Base-by-base conservation (phyloP, 2,888 invertebrate species). In the Dendrolimus houi region DNA sequence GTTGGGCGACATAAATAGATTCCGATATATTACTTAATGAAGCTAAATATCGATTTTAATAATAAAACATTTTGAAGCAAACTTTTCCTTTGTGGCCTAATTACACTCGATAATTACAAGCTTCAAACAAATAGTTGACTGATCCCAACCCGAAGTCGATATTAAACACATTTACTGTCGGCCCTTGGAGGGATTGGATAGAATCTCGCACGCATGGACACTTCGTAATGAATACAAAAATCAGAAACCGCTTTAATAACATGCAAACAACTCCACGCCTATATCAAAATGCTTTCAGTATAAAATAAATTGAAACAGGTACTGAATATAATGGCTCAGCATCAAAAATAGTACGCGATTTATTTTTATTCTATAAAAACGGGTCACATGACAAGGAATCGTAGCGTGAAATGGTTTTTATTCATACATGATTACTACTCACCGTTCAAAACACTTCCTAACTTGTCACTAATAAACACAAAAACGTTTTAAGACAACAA, bases 371-470 rank as follows among this genome's bases (percentile, higher is more conserved):
- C 66, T 60, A 61, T 66, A 71, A 75, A 74, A 67, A 47, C 71
- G 68, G 72, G 72, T 71, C 71, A 72, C 63, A 62, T 56, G 62
- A 62, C 47, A 47, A 10, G 64, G 62, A 60, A 53, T 55, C 59
- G 56, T 57, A 58, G 17, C 29, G 53, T 54, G 55, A 55, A 55
- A 47, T 47, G 6, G 47, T 10, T 47, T 10, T 7, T 10, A 56
- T 42, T 14, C 52, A 56, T 41, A 9, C n/a, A 52, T 1, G 9
- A 9, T 60, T 41, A 52, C 10, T 12, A 71, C 79, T 76, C 65
- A 84, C 84, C 83, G 70, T 78, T 68, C 69, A 74, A 80, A 77
- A 69, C 65, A 74, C 69, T 72, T 65, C 66, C 60, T 59, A 70
- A 61, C 64, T 71, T 60, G 60, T 65, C 70, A 73, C 71, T 70